Percentiles rank a stretch among this genome's conserved stretches.
Conservation (phyloP, 2,113 vertebrate genomes). For the Lethenteron reissneri region DNA sequence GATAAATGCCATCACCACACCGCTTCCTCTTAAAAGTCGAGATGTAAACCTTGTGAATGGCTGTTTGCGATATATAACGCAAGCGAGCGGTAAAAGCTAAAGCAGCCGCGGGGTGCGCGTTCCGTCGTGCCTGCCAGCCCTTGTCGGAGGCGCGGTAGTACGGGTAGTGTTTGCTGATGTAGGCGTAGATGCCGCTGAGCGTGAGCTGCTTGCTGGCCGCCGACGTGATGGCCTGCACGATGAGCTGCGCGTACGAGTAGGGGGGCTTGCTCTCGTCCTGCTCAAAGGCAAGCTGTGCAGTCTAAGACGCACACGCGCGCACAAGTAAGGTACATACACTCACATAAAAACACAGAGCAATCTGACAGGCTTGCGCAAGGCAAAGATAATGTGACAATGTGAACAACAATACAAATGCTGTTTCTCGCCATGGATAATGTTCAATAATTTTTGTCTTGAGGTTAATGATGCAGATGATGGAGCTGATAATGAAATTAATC, state of each 20-base stretch:
- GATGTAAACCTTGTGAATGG: no score
- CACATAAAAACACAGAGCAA: no score
- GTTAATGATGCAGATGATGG: no score
- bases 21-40: no score
- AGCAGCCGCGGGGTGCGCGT: no score
- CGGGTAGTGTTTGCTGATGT: slow-evolving; percentile 88
- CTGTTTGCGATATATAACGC: no score
- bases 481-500: no score
- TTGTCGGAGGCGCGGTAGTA: slow-evolving; percentile 95
- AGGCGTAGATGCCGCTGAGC: slow-evolving; percentile 80
- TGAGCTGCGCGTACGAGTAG: slow-evolving; percentile 81
- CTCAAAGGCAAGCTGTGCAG: not conserved
- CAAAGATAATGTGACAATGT: not conserved
- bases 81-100: no score
- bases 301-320: not conserved
- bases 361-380: not conserved
- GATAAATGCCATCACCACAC: no score
- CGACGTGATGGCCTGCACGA: slow-evolving; percentile 89
- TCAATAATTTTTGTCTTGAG: no score
- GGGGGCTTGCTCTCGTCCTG: slow-evolving; percentile 91
- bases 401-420: no score
- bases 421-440: no score
- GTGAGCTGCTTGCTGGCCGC: slow-evolving; percentile 82
- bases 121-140: slow-evolving; percentile 67
- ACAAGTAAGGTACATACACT: slow-evolving; percentile 12